Conservation (phyloP, 2,797 vertebrate species). For the Trichosurus vulpecula region DNA sequence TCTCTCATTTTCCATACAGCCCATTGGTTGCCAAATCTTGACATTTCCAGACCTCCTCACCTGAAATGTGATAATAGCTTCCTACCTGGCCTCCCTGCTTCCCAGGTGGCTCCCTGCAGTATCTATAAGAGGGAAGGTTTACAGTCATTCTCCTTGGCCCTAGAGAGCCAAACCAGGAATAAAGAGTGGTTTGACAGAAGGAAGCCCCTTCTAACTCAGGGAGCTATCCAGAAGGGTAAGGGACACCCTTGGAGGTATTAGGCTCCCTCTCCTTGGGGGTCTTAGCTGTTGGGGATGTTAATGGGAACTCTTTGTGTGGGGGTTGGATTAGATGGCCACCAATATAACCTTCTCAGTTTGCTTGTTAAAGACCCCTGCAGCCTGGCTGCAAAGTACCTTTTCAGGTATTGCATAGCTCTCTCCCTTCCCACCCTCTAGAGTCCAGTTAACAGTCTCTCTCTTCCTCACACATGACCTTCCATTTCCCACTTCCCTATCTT, state of each 20-base stretch:
- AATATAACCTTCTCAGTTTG: not conserved
- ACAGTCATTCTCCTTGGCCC: too few relatives aligned
- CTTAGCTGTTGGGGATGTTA: too few relatives aligned
- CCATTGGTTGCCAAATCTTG: not conserved
- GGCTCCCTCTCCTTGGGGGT: too few relatives aligned
- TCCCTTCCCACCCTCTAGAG: not conserved
- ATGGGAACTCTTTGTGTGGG: too few relatives aligned
- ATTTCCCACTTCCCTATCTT: not conserved
- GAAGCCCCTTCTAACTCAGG: too few relatives aligned
- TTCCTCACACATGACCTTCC: not conserved
- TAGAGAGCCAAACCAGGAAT: too few relatives aligned
- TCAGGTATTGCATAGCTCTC: not conserved
- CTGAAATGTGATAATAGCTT: not conserved
- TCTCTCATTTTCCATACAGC: not conserved
- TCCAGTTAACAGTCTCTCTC: not conserved
- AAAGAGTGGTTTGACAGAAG: too few relatives aligned
- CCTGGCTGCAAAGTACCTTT: not conserved
- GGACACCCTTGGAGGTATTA: too few relatives aligned
- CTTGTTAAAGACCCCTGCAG: not conserved
- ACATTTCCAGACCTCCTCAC: not conserved
- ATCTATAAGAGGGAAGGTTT: too few relatives aligned
- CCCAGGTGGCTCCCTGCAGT: not conserved
- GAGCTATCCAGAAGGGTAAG: too few relatives aligned
- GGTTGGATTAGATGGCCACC: too few relatives aligned
- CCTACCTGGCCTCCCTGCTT: not conserved